Conservation (phyloP, 2,797 vertebrate genomes). For the Sebastolobus alascanus region DNA sequence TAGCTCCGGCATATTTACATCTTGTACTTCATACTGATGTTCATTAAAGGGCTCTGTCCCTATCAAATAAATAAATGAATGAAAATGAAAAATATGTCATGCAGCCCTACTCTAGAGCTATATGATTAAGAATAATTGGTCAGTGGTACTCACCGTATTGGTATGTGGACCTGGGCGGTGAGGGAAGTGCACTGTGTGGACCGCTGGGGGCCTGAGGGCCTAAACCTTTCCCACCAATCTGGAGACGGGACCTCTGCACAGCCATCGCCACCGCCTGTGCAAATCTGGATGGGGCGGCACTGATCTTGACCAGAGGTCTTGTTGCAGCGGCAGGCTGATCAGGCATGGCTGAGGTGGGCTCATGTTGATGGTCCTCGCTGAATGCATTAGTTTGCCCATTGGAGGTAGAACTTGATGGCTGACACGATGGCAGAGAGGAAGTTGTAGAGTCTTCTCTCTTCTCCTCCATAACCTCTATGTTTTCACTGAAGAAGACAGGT, state of each 20-base stretch:
- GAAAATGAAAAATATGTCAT: no score
- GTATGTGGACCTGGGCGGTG: constrained; percentile 35
- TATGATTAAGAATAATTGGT: neutral
- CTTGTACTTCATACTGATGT: no score
- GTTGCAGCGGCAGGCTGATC: constrained; percentile 65
- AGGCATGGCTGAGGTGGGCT: neutral
- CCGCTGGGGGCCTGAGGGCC: neutral
- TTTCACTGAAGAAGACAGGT: constrained; percentile 65
- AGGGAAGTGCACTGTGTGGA: constrained; percentile 40
- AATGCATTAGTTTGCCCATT: neutral
- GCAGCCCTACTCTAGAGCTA: neutral
- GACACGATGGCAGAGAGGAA: neutral
- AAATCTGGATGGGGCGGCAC: constrained; percentile 86
- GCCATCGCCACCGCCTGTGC: constrained; percentile 91
- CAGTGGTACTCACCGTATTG: constrained; percentile 70
- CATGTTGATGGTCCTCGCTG: neutral
- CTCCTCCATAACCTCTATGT: constrained; percentile 8
- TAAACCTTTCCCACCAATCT: constrained; percentile 75
- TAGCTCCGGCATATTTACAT: no score
- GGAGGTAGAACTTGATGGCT: neutral
- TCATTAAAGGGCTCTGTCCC: no score
- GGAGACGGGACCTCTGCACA: constrained; percentile 85
- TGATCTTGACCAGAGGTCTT: constrained; percentile 60
- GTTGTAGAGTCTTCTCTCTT: neutral
- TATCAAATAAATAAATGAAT: no score